Base-by-base conservation (phyloP, 2,888 invertebrate genomes). In the Lydus trimaculatus region DNA sequence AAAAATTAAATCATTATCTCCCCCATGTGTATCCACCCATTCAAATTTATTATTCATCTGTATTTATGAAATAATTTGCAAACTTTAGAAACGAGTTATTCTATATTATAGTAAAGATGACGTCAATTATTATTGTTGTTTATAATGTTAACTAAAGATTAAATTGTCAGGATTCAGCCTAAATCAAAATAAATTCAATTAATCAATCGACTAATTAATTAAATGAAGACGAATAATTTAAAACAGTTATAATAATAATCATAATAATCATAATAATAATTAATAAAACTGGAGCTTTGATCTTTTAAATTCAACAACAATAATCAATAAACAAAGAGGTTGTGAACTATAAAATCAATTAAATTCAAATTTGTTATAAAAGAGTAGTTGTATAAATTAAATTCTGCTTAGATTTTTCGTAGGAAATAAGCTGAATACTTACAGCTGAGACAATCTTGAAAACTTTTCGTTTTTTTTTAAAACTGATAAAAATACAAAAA, bases 261-360 rank as follows among this genome's bases (percentile, higher is more conserved):
- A n/a, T n/a, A n/a, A n/a, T n/a, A n/a, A n/a, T n/a, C n/a, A n/a
- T n/a, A n/a, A n/a, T n/a, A n/a, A n/a, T n/a, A n/a, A n/a, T n/a
- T n/a, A n/a, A n/a, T 33, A 52, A 61, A 48, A 71, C 59, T 74
- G 75, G 73, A 77, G 75, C 75, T 78, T 76, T 70, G 67, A 71
- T 69, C 61, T 65, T 62, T 69, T 33, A 5, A 33, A 72, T 66
- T 71, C n/a, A n/a, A n/a, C n/a, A 74, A 73, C 76, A 78, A 72
- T 79, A 81, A 82, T 82, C 81, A 82, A 81, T 77, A 83, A 52
- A 23, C 23, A 28, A 56, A 8, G 8, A 77, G 83, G 83, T 83
- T 83, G 83, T 83, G 83, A 83, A n/a, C n/a, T n/a, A n/a, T n/a
- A n/a, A n/a, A 76, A 76, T 73, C 71, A 72, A 69, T 73, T 71